These are phyloP conservation scores for Ylistrum balloti DNA, from an alignment of 1,140 invertebrate species.

Conservation along the genomic window DNA sequence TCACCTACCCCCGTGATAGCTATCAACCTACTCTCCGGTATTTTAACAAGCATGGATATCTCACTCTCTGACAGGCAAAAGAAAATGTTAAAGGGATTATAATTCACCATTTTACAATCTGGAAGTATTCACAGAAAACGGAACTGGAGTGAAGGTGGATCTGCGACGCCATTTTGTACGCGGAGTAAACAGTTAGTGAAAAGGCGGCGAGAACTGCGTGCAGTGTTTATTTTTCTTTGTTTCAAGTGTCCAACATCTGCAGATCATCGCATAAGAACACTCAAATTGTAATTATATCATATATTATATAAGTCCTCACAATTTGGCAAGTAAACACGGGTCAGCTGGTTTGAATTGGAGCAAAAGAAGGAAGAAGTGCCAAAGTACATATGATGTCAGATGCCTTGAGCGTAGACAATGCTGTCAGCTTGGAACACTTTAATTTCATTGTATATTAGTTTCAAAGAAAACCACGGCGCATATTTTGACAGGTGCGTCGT, in stretches of 20 bases:
- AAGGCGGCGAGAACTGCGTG: constrained; percentile 4
- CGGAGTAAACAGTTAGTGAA: neutral
- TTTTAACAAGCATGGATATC: neutral
- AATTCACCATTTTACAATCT: neutral
- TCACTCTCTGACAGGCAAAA: neutral
- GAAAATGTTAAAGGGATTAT: constrained; percentile 36
- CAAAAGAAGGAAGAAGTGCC: neutral
- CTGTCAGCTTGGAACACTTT: neutral
- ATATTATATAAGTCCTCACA: constrained; percentile 40
- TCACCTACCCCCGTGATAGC: neutral
- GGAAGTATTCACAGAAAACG: constrained; percentile 4
- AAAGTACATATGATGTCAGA: neutral
- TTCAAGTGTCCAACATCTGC: constrained; percentile 25
- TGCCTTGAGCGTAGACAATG: neutral
- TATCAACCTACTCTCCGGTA: neutral
- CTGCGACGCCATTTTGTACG: constrained; percentile 12
- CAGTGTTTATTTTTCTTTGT: constrained; percentile 31
- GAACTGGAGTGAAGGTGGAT: constrained; percentile 7
- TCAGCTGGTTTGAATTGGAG: constrained; percentile 26
- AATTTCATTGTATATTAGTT: constrained; percentile 35
- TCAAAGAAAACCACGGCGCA: constrained; percentile 24
- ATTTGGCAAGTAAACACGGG: constrained; percentile 29
- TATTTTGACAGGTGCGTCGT: constrained; percentile 33
- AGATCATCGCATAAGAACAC: neutral
- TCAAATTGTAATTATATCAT: constrained; percentile 40